Evolutionary conservation across 2,888 invertebrate genomes (phyloP).

Genomic region (Xanthorhoe designata): DNA sequence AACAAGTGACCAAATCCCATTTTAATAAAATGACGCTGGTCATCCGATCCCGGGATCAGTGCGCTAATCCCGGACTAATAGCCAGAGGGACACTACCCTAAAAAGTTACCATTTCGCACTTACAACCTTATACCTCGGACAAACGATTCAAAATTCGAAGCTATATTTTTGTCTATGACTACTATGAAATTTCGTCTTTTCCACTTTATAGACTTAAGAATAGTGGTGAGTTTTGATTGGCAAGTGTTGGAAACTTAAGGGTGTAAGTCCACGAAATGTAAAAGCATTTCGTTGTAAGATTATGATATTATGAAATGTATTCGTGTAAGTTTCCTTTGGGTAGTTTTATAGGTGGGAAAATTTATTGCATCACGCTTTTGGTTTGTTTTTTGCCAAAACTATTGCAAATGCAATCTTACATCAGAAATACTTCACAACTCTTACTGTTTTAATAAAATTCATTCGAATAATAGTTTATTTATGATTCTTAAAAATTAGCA

Average conservation of each 20-base stretch:
- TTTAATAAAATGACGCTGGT: conserved; percentile 79
- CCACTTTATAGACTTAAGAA: neutral
- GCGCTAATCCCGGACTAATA: conserved; percentile 82
- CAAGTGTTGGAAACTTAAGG: conserved; percentile 59
- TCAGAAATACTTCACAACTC: neutral
- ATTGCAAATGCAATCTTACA: neutral
- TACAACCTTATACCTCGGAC: conserved; percentile 34
- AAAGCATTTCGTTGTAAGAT: conserved; percentile 85
- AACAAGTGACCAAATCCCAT: conserved; percentile 78
- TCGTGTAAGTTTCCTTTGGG: conserved; percentile 64
- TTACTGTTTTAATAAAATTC: too few species aligned
- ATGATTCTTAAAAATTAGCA: too few species aligned
- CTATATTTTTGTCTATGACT: neutral
- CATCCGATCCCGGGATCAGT: conserved; percentile 78
- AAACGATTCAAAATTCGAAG: conserved; percentile 27
- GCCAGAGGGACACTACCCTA: conserved; percentile 58
- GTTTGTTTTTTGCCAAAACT: neutral
- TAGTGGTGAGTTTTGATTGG: conserved; percentile 50
- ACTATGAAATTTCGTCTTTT: neutral
- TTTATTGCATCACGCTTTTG: conserved; percentile 47
- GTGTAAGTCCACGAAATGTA: conserved; percentile 70
- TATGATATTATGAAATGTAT: conserved; percentile 77
- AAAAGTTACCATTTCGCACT: conserved; percentile 24
- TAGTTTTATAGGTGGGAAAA: conserved; percentile 60
- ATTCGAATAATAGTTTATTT: too few species aligned